Evolutionary conservation across 2,113 vertebrate genomes (phyloP).

Genomic region (Anhinga anhinga): DNA sequence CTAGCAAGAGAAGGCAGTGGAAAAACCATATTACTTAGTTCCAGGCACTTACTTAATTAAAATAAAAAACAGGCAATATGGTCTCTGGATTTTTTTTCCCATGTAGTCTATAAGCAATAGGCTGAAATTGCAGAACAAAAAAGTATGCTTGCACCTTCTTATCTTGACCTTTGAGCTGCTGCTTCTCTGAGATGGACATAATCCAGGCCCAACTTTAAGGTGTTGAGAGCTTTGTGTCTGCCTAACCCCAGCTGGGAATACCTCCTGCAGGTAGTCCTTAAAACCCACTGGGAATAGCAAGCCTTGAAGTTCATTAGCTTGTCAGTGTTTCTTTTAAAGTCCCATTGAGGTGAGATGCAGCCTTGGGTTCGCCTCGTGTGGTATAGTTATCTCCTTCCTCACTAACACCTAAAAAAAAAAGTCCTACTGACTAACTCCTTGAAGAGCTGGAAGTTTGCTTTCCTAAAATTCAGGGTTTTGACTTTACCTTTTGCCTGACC

Average conservation of each 20-base stretch:
- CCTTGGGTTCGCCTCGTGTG: not conserved
- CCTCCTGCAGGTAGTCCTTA: not conserved
- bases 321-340: not conserved
- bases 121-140: not conserved
- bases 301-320: not conserved
- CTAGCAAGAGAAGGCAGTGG: not conserved
- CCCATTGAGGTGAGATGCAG: not conserved
- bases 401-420: not conserved
- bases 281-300: not conserved
- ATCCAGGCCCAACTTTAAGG: not conserved
- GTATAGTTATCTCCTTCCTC: not conserved
- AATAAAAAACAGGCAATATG: slow-evolving; percentile 25
- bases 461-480: no score
- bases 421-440: no score
- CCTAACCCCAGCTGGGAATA: not conserved
- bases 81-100: slow-evolving; percentile 53
- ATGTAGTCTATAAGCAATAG: slow-evolving; percentile 32
- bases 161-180: not conserved
- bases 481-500: no score
- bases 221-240: not conserved
- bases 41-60: slow-evolving; percentile 57
- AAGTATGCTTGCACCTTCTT: not conserved
- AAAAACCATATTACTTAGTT: slow-evolving; percentile 37
- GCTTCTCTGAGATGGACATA: not conserved
- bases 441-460: no score